Evolutionary conservation across 2,888 invertebrate species (phyloP).

Genomic region (Dasysyrphus tricinctus): DNA sequence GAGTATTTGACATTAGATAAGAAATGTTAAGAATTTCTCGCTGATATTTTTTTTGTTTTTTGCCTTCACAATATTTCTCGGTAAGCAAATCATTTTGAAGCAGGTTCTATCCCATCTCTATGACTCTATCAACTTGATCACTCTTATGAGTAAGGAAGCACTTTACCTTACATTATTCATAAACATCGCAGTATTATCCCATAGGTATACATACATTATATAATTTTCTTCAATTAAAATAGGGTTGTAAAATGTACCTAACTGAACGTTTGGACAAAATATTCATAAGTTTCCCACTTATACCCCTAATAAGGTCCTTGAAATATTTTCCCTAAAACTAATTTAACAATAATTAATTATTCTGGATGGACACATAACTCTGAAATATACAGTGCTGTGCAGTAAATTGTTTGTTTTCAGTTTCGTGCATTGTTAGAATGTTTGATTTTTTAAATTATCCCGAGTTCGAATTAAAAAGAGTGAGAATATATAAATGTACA

Average conservation of each 20-base stretch:
- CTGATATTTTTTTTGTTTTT: too few species aligned
- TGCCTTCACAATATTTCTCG: too few species aligned
- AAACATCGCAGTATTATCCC: neutral
- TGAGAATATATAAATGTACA: too few species aligned
- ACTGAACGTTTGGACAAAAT: neutral
- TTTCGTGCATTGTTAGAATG: too few species aligned
- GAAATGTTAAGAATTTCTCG: too few species aligned
- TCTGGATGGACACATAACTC: constrained; percentile 60
- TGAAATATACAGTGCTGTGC: neutral
- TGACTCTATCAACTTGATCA: neutral
- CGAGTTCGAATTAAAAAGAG: too few species aligned
- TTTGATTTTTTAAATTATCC: too few species aligned
- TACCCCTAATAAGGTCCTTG: constrained; percentile 6
- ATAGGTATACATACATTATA: neutral
- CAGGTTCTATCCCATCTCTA: too few species aligned
- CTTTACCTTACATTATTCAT: neutral
- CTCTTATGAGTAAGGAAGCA: neutral
- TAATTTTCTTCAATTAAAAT: neutral
- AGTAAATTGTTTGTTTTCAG: too few species aligned
- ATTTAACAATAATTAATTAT: constrained; percentile 72
- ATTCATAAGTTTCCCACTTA: constrained; percentile 6
- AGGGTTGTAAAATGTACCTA: neutral
- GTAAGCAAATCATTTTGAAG: too few species aligned
- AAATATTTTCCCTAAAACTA: constrained; percentile 48
- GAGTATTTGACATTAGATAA: too few species aligned